Percentiles rank a stretch among this genome's conserved stretches.
Conservation (phyloP, 2,888 invertebrate species). For the Altica lythri region DNA sequence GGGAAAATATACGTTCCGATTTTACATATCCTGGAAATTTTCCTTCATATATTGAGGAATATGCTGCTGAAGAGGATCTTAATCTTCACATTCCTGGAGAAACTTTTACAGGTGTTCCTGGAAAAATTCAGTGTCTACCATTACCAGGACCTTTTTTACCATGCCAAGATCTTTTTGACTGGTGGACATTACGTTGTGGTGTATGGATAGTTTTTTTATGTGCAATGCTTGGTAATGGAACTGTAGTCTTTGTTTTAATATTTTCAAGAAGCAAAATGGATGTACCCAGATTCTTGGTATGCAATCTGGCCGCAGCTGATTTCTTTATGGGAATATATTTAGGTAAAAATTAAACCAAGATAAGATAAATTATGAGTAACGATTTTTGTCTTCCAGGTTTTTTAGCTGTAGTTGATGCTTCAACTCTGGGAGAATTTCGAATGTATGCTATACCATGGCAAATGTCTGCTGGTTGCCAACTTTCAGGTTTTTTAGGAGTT, state of each 20-base stretch:
- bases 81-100: constrained; percentile 48
- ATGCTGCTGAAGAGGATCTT: constrained; percentile 68
- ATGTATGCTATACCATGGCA: constrained; percentile 98
- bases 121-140: constrained; percentile 76
- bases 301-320: constrained; percentile 95
- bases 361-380: too few species aligned
- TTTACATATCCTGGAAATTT: constrained; percentile 72
- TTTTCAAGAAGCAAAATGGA: constrained; percentile 93
- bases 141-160: constrained; percentile 93
- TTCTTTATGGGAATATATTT: constrained; percentile 97
- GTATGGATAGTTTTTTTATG: constrained; percentile 97
- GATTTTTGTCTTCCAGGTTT: constrained; percentile 66
- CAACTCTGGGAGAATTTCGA: constrained; percentile 93
- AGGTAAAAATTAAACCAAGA: constrained; percentile 63
- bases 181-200: constrained; percentile 96
- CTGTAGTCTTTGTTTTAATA: constrained; percentile 90
- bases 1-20: constrained; percentile 72
- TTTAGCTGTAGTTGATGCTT: constrained; percentile 93
- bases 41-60: constrained; percentile 74
- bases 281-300: constrained; percentile 94
- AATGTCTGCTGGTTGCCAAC: constrained; percentile 88
- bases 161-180: constrained; percentile 94
- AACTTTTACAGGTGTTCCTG: constrained; percentile 42
- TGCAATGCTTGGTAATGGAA: constrained; percentile 94
- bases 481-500: constrained; percentile 94